phyloP scores from a whole-genome alignment of 2,797 vertebrate species.

The Melanotaenia pygmaea region DNA sequence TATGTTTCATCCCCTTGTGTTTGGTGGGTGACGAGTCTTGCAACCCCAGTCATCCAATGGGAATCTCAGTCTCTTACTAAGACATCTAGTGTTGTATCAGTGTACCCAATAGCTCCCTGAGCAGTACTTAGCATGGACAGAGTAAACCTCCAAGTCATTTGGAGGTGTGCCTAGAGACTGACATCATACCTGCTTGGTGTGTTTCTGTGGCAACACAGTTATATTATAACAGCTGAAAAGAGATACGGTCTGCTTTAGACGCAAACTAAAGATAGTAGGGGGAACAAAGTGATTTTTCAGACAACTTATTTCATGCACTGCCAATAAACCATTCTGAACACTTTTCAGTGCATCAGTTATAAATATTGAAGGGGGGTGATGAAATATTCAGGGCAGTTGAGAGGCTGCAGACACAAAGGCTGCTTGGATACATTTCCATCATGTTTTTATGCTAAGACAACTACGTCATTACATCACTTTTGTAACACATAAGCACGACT shows the following conservation, averaged over 20 bases:
- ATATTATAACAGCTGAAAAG: conserved; percentile 18
- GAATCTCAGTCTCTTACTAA: conserved; percentile 49
- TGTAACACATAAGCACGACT: neutral
- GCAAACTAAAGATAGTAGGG: neutral
- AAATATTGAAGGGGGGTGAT: neutral
- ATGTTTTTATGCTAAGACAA: neutral
- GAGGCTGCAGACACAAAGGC: neutral
- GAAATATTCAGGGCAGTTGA: neutral
- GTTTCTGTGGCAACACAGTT: conserved; percentile 32
- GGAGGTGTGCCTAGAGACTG: conserved; percentile 35
- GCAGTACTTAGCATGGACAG: conserved; percentile 30
- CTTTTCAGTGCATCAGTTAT: neutral
- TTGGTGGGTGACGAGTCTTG: conserved; percentile 39
- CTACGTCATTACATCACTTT: neutral
- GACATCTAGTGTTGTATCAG: conserved; percentile 38
- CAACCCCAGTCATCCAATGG: conserved; percentile 36
- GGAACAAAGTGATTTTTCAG: conserved; percentile 17
- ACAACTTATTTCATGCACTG: conserved; percentile 10
- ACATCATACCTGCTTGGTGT: conserved; percentile 38
- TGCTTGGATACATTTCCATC: neutral
- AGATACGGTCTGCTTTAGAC: conserved; percentile 24
- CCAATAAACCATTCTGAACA: conserved; percentile 1
- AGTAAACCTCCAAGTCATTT: conserved; percentile 35
- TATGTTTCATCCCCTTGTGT: conserved; percentile 41
- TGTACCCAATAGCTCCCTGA: conserved; percentile 42